Conservation (phyloP, 2,113 vertebrate genomes). For the Nettapus auritus region DNA sequence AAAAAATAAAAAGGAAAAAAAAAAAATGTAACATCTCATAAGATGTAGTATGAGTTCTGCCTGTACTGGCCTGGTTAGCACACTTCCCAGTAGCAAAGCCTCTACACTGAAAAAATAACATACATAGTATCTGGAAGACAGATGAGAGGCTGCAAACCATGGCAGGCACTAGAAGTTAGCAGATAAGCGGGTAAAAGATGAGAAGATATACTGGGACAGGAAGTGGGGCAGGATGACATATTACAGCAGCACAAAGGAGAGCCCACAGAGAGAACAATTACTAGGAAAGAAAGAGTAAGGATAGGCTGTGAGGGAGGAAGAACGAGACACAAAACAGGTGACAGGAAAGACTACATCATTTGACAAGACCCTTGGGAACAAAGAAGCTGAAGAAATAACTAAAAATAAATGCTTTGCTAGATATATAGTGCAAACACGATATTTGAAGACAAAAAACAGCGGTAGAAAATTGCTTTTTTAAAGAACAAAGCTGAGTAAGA, state of each 20-base stretch:
- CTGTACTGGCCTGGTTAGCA: not conserved
- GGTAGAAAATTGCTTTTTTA: conserved; percentile 21
- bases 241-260: not conserved
- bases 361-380: conserved; percentile 4
- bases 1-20: not conserved
- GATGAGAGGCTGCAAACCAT: not conserved
- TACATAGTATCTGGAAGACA: not conserved
- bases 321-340: not conserved
- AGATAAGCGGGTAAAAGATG: not conserved
- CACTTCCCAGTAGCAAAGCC: not conserved
- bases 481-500: conserved; percentile 48
- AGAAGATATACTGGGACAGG: not conserved
- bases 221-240: not conserved
- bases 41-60: not conserved
- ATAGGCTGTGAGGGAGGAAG: not conserved
- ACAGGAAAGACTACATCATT: not conserved
- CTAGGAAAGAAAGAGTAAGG: not conserved
- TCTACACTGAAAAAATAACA: not conserved
- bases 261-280: not conserved
- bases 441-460: conserved; percentile 16
- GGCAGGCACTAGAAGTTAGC: not conserved
- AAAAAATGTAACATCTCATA: not conserved
- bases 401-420: conserved; percentile 58
- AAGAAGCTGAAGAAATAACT: conserved; percentile 17
- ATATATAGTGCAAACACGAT: not conserved